These are phyloP conservation scores for Condylostylus longicornis DNA, from an alignment of 1,140 invertebrate genomes.

Conservation along the genomic window DNA sequence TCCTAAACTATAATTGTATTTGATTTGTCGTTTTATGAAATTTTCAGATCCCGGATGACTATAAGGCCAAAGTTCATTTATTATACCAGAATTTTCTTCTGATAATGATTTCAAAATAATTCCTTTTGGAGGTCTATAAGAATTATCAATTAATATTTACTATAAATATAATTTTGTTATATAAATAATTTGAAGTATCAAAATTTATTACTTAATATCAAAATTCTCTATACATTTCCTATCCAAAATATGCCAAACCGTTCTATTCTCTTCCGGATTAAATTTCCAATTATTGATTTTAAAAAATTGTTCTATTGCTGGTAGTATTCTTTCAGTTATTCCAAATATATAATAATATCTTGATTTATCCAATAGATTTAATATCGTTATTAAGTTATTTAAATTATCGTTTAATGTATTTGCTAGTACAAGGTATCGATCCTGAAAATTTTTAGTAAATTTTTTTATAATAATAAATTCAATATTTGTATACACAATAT, in stretches of 20 bases:
- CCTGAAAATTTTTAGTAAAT: too few species aligned
- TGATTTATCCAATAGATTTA: conserved; percentile 6
- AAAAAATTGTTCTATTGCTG: conserved; percentile 8
- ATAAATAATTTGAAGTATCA: not conserved
- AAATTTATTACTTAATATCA: conserved; percentile 11
- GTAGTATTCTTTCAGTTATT: conserved; percentile 9
- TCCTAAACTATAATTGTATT: conserved; percentile 14
- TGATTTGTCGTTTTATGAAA: conserved; percentile 16
- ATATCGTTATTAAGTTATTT: conserved; percentile 5
- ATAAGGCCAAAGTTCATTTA: conserved; percentile 25
- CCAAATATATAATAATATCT: conserved; percentile 9
- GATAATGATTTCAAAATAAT: conserved; percentile 9
- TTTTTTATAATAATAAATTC: not conserved
- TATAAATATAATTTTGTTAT: too few species aligned
- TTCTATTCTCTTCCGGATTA: conserved; percentile 2
- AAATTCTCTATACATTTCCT: conserved; percentile 13
- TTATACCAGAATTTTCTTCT: conserved; percentile 11
- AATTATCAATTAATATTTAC: too few species aligned
- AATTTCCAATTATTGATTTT: conserved; percentile 1
- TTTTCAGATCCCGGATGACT: conserved; percentile 9
- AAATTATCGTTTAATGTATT: conserved; percentile 11
- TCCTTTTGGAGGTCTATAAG: conserved; percentile 15
- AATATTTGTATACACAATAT: not conserved
- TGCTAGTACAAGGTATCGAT: too few species aligned
- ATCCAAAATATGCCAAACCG: conserved; percentile 13